These are phyloP conservation scores for Azemiops feae DNA, from an alignment of 2,113 vertebrate genomes.

Conservation along the genomic window DNA sequence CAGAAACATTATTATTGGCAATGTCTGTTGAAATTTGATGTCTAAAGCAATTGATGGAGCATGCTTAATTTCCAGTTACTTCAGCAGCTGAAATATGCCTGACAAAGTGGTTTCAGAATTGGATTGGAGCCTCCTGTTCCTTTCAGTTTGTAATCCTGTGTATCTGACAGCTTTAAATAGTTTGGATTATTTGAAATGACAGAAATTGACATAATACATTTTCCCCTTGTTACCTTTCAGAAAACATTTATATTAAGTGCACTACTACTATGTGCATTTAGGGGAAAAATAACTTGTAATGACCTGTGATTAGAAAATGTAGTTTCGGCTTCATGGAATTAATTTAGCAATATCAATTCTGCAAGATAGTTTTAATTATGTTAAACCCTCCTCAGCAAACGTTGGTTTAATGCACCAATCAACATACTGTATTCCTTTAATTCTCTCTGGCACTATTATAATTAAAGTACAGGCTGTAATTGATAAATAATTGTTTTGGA, in stretches of 20 bases:
- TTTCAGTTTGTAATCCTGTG: not conserved
- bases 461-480: slow-evolving; percentile 45
- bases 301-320: slow-evolving; percentile 39
- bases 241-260: not conserved
- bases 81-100: not conserved
- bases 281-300: slow-evolving; percentile 13
- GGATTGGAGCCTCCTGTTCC: fast-evolving
- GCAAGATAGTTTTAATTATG: slow-evolving; percentile 50
- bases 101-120: not conserved
- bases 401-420: slow-evolving; percentile 38
- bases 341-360: slow-evolving; percentile 44
- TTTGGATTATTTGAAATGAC: not conserved
- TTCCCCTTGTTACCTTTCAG: not conserved
- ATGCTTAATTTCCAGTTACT: not conserved
- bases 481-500: slow-evolving; percentile 39
- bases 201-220: not conserved
- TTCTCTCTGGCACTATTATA: slow-evolving; percentile 16
- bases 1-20: not conserved
- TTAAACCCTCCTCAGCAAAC: slow-evolving; percentile 32
- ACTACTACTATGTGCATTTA: not conserved
- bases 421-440: slow-evolving; percentile 14
- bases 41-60: not conserved
- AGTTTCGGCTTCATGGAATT: slow-evolving; percentile 21
- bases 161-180: not conserved
- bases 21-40: not conserved